Conservation (phyloP, 2,113 vertebrate species). For the Vimba vimba region DNA sequence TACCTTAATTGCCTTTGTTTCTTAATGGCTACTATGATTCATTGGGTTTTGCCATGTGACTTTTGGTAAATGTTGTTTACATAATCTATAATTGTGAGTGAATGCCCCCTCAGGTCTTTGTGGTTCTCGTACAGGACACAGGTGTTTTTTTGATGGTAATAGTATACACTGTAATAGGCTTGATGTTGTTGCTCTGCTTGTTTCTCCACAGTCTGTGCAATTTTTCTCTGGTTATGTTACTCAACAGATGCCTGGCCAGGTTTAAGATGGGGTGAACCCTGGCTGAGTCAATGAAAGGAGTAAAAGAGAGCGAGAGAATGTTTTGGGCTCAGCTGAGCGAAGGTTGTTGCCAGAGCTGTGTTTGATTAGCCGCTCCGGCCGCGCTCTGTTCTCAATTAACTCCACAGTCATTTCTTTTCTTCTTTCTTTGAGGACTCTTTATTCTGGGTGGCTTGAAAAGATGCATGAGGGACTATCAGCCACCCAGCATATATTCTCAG, state of each 20-base stretch:
- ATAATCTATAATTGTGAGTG: constrained; percentile 39
- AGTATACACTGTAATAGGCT: neutral
- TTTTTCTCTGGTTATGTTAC: constrained; percentile 28
- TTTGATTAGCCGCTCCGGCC: constrained; percentile 58
- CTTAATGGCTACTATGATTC: constrained; percentile 43
- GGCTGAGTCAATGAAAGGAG: constrained; percentile 17
- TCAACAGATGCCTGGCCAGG: constrained; percentile 32
- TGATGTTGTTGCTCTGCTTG: constrained; percentile 28
- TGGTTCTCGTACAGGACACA: constrained; percentile 33
- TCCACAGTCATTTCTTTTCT: constrained; percentile 44
- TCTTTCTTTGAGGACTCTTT: constrained; percentile 33
- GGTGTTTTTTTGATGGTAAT: constrained; percentile 23
- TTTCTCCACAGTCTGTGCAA: constrained; percentile 32
- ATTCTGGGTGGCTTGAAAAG: constrained; percentile 49
- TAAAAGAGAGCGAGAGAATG: constrained; percentile 32
- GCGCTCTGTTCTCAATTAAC: constrained; percentile 62
- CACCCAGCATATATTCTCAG: constrained; percentile 27
- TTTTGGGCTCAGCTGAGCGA: constrained; percentile 10
- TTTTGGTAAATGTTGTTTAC: constrained; percentile 43
- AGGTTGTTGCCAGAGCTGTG: constrained; percentile 53
- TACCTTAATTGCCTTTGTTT: constrained; percentile 14
- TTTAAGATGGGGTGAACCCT: constrained; percentile 27
- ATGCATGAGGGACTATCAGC: constrained; percentile 27
- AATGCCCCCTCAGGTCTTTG: constrained; percentile 25
- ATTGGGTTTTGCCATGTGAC: constrained; percentile 37